phyloP scores from a whole-genome alignment of 2,888 invertebrate species.

The Eretmocerus hayati region DNA sequence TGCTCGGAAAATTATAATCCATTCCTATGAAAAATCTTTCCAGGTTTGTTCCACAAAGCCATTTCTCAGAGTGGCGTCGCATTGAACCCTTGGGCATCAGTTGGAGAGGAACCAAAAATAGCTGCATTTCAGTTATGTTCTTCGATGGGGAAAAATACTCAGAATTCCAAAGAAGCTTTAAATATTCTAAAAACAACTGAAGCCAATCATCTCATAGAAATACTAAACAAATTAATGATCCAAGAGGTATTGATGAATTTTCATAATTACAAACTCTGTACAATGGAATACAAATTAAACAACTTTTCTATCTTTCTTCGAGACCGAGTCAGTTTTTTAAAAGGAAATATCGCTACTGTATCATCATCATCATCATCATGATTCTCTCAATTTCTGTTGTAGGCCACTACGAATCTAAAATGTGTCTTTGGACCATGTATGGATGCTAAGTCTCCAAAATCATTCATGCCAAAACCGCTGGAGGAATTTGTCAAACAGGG shows the following conservation, averaged over 20 bases:
- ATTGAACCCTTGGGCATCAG: conserved; percentile 28
- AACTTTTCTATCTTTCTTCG: no score
- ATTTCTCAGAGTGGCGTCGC: conserved; percentile 33
- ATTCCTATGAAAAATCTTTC: no score
- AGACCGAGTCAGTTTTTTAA: no score
- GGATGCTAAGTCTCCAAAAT: conserved; percentile 5
- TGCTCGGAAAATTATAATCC: not conserved
- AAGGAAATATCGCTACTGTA: no score
- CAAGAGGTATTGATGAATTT: not conserved
- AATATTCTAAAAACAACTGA: not conserved
- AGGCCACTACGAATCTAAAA: not conserved
- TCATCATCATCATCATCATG: not conserved
- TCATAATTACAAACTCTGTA: not conserved
- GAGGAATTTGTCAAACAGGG: not conserved
- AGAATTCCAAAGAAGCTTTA: not conserved
- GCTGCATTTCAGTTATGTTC: conserved; percentile 1
- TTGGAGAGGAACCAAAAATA: conserved; percentile 15
- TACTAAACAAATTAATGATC: not conserved
- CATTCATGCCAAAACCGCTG: conserved; percentile 4
- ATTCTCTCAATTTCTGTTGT: not conserved
- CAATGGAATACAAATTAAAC: not conserved
- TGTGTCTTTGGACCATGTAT: not conserved
- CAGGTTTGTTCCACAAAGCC: conserved; percentile 35
- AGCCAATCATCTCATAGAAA: not conserved
- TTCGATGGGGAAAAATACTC: not conserved